Conservation (phyloP, 2,113 vertebrate genomes). For the Esox niger region DNA sequence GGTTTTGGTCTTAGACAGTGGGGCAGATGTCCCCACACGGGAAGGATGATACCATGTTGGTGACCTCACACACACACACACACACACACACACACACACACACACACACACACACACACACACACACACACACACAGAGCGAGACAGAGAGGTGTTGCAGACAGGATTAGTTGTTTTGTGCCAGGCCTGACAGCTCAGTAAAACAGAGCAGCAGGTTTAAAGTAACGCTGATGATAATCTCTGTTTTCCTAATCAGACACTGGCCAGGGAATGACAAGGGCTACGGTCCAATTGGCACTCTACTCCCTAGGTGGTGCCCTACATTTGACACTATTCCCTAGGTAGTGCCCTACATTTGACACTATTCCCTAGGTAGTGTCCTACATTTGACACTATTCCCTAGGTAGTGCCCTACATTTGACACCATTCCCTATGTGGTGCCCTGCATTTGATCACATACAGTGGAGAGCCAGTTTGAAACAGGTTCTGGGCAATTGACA, state of each 20-base stretch:
- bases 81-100: conserved; percentile 5
- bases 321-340: too few relatives aligned
- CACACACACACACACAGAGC: neutral
- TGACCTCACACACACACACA: neutral
- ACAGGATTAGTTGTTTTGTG: conserved; percentile 10
- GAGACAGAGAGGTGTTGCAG: neutral
- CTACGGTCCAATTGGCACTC: neutral
- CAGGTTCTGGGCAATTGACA: too few relatives aligned
- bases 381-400: too few relatives aligned
- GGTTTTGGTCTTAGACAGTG: neutral
- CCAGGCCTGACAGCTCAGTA: neutral
- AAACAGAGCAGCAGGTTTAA: neutral
- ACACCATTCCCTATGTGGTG: too few relatives aligned
- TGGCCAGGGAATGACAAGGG: neutral
- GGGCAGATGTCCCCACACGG: neutral
- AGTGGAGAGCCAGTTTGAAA: too few relatives aligned
- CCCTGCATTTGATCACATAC: too few relatives aligned
- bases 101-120: neutral
- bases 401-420: too few relatives aligned
- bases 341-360: too few relatives aligned
- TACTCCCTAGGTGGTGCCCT: too few relatives aligned
- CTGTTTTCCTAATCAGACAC: conserved; percentile 8
- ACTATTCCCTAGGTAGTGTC: too few relatives aligned
- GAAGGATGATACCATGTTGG: neutral
- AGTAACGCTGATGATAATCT: conserved; percentile 9